Evolutionary conservation across 2,888 invertebrate species (phyloP), one percentile per base, ranked within the genome.

Genomic region (Cryptops parisi): DNA sequence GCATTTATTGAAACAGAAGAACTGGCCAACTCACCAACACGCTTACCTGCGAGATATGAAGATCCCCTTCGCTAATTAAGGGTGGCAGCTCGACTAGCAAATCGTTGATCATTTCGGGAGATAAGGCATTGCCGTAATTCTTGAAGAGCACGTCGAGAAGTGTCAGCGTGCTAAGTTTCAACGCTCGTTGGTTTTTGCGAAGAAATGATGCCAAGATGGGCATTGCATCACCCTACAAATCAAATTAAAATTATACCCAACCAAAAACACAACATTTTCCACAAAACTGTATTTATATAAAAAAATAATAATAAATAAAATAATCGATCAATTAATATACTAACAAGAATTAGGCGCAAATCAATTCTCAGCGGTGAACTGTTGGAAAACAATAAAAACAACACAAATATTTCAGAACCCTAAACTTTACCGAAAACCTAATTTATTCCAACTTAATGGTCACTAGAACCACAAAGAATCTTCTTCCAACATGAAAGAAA

Each of bases 121-220:
- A 78, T 58, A 84, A 72, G 4, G 76, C 74, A 52, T 74, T 70
- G 64, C 85, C 83, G 68, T 93, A 93, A 66, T 91, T 87, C 62
- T 82, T 82, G 25, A 94, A 85, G 44, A 97, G 74, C 25, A 89
- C 88, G 65, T 94, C 91, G 53, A 98, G 71, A 51, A 97, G 76
- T 47, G 86, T 82, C 52, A 97, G 73, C 0, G 96, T 91, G 60
- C 86, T 82, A 44, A 97, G 72, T 70, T 96, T 94, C 54, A 98
- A 73, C 12, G 93, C 89, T 58, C 97, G 78, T 68, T 97, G 93
- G 73, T 97, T 97, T 73, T 98, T 98, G 51, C 96, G 77, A 60
- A 98, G 72, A 67, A 97, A 97, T 2, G 91, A 84, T 26, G 93
- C 91, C 52, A 97, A 73, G 53, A 93, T 85, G 2, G 91, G 91